Evolutionary conservation across 2,113 vertebrate genomes (phyloP), one percentile per base, ranked within the genome.

Genomic region (Pterophyllum scalare): DNA sequence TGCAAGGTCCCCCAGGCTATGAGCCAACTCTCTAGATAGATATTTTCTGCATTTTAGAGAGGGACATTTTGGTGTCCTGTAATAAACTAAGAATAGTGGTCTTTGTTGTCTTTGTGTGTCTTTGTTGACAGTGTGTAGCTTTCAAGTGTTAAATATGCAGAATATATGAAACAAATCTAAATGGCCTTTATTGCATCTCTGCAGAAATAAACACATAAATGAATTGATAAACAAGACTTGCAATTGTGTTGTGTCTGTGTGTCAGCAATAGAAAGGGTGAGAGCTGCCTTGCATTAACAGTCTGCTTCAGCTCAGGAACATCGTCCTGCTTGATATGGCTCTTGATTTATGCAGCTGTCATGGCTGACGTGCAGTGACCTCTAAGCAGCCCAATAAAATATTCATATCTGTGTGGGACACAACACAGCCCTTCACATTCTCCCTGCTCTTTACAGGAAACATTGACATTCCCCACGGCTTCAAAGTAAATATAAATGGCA

Each of bases 341-440:
- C 62, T 72, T 91, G 90, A 91, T 92, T 92, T 88, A 92, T 89
- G 82, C 67, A 77, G 75, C 87, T 90, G 88, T 88, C 87, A 54
- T 11, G 59, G 80, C 72, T 86, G 84, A 91, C 43, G 64, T 65
- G 82, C 88, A 83, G 59, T 86, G 83, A 92, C 88, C 90, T 87
- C 74, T 81, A 59, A 88, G 60, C 74, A 59, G 65, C 35, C 58
- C 79, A 83, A 85, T 94, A 87, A 89, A 91, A 92, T 87, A 91
- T 91, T 92, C 87, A 90, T 92, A 88, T 92, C 75, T 79, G 38
- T 28, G 75, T 35, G 17, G 54, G 59, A 82, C 86, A 84, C 64
- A n/a, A 59, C 38, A 2, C 78, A 46, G 49, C 35, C 49, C 77
- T 49, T 24, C 61, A 65, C 77, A 20, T 57, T 19, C 56, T 46